These are phyloP conservation scores for Mobula hypostoma DNA, from an alignment of 2,113 vertebrate species.

Conservation along the genomic window DNA sequence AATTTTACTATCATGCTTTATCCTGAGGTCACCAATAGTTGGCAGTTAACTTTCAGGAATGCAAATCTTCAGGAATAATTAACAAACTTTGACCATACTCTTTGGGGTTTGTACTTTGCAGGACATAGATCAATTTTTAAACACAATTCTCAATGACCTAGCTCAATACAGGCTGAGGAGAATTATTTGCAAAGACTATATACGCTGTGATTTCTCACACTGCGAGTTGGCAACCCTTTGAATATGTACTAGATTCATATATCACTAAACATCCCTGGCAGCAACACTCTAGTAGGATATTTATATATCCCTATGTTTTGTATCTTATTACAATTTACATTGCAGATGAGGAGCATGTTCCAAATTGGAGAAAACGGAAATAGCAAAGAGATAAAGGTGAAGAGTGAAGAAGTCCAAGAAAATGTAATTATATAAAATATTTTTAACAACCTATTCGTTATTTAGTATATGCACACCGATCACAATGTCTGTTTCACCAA, in stretches of 20 bases:
- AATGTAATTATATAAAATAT: neutral
- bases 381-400: neutral
- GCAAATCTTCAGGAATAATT: constrained; percentile 13
- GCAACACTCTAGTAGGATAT: neutral
- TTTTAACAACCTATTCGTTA: neutral
- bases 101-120: neutral
- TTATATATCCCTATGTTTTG: neutral
- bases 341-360: neutral
- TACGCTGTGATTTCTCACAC: neutral
- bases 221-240: neutral
- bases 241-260: neutral
- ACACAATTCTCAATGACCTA: neutral
- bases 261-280: neutral
- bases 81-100: neutral
- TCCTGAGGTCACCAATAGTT: neutral
- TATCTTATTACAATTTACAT: neutral
- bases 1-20: constrained; percentile 10
- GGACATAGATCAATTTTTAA: neutral
- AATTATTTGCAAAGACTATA: neutral
- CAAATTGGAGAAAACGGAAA: neutral
- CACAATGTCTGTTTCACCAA: neutral
- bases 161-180: neutral
- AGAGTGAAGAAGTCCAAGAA: neutral
- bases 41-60: neutral
- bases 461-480: neutral